These are phyloP conservation scores for Leucania comma DNA, from an alignment of 2,888 invertebrate genomes.

Conservation along the genomic window DNA sequence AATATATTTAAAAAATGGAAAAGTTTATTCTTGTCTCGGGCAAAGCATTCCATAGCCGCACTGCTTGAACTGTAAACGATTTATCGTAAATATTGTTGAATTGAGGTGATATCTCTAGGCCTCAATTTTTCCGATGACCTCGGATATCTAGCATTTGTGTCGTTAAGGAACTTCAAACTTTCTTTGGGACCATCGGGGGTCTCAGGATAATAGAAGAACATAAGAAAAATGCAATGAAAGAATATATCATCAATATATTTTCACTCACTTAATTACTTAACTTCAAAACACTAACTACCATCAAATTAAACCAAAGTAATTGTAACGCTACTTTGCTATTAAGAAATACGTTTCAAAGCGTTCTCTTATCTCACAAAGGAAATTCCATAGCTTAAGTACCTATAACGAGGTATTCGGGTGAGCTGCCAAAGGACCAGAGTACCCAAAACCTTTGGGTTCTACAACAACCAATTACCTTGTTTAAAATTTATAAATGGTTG, in stretches of 20 bases:
- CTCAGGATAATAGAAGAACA: too few relatives aligned
- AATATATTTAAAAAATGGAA: too few relatives aligned
- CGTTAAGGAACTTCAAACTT: too few relatives aligned
- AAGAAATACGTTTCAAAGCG: constrained; percentile 44
- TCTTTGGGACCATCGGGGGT: too few relatives aligned
- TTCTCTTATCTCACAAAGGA: constrained; percentile 62
- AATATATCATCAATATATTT: constrained; percentile 12
- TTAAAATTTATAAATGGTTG: constrained; percentile 39
- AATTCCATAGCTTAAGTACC: constrained; percentile 65
- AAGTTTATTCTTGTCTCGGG: too few relatives aligned
- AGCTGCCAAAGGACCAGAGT: constrained; percentile 38
- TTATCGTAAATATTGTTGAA: too few relatives aligned
- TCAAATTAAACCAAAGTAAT: constrained; percentile 52
- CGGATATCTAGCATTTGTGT: too few relatives aligned
- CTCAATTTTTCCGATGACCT: too few relatives aligned
- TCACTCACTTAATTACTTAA: constrained; percentile 38
- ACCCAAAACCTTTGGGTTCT: constrained; percentile 50
- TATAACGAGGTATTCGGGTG: constrained; percentile 60
- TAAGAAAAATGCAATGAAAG: too few relatives aligned
- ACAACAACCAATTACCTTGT: constrained; percentile 44
- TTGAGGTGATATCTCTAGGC: too few relatives aligned
- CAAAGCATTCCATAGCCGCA: too few relatives aligned
- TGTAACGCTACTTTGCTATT: constrained; percentile 47
- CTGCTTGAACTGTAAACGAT: too few relatives aligned
- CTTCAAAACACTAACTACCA: constrained; percentile 41